Conservation (phyloP, 1,140 invertebrate species). For the Brachionus rubens region DNA sequence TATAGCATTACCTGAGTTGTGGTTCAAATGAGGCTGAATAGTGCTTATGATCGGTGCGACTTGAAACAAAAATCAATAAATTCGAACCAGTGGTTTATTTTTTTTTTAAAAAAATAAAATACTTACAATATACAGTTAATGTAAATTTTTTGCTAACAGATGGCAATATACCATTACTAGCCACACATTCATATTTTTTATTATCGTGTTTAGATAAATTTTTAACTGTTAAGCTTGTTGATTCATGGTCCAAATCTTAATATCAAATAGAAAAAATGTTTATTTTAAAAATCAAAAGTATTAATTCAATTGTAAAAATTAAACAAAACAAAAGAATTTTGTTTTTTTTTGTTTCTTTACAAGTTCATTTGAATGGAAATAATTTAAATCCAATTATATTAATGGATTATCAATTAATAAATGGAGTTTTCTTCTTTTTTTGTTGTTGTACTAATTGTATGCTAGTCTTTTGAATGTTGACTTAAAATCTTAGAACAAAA, state of each 20-base stretch:
- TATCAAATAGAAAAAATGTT: neutral
- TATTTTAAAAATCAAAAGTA: neutral
- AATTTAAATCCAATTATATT: neutral
- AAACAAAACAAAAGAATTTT: neutral
- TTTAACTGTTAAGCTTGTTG: slow-evolving; percentile 15
- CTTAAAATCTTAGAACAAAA: no score
- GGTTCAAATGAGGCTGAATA: slow-evolving; percentile 29
- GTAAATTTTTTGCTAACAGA: slow-evolving; percentile 45
- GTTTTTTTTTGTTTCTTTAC: neutral
- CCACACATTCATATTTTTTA: slow-evolving; percentile 44
- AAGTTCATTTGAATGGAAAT: slow-evolving; percentile 39
- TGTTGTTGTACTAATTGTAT: neutral
- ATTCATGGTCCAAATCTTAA: slow-evolving; percentile 43
- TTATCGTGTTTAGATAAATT: slow-evolving; percentile 37
- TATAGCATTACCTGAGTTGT: neutral
- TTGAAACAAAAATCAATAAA: neutral
- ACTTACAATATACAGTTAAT: slow-evolving; percentile 43
- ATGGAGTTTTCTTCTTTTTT: neutral
- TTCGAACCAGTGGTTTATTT: neutral
- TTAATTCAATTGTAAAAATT: slow-evolving; percentile 23
- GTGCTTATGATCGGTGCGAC: slow-evolving; percentile 8
- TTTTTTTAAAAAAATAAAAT: neutral
- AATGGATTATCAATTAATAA: neutral
- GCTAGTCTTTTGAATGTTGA: no score
- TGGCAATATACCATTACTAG: slow-evolving; percentile 44